Percentiles rank a stretch among this genome's conserved stretches.
Conservation (phyloP, 2,888 invertebrate species). For the Schrankia costaestrigalis region DNA sequence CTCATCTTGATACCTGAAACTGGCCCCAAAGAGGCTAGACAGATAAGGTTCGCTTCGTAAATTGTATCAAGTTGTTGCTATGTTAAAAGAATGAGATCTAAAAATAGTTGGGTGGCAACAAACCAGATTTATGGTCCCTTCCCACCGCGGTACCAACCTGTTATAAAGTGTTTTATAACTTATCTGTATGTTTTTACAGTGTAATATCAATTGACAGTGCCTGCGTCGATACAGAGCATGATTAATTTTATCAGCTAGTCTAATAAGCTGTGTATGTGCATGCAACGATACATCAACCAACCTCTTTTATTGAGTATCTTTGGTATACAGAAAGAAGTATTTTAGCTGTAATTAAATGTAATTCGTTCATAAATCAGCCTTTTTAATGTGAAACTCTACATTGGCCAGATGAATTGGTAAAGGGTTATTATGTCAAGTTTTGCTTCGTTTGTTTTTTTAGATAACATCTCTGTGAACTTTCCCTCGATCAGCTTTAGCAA, state of each 20-base stretch:
- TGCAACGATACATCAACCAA: too few species aligned
- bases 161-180: slow-evolving; percentile 36
- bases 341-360: too few species aligned
- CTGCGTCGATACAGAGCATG: slow-evolving; percentile 14
- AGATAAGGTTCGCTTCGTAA: slow-evolving; percentile 25
- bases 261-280: not conserved
- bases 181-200: slow-evolving; percentile 32
- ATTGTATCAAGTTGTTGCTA: slow-evolving; percentile 38
- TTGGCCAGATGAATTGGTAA: too few species aligned
- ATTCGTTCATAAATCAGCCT: too few species aligned
- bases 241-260: slow-evolving; percentile 8
- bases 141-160: slow-evolving; percentile 28
- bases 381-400: too few species aligned
- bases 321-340: too few species aligned
- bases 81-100: slow-evolving; percentile 46
- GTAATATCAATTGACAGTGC: slow-evolving; percentile 30
- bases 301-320: too few species aligned
- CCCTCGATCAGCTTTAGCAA: too few species aligned
- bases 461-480: too few species aligned
- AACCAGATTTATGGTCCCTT: slow-evolving; percentile 51
- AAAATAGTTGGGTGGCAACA: slow-evolving; percentile 54
- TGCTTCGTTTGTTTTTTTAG: too few species aligned
- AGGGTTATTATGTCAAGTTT: too few species aligned
- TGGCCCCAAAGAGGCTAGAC: slow-evolving; percentile 9
- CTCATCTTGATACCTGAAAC: slow-evolving; percentile 27